These are phyloP conservation scores for Furcifer pardalis DNA, from an alignment of 2,797 vertebrate genomes.

Conservation along the genomic window DNA sequence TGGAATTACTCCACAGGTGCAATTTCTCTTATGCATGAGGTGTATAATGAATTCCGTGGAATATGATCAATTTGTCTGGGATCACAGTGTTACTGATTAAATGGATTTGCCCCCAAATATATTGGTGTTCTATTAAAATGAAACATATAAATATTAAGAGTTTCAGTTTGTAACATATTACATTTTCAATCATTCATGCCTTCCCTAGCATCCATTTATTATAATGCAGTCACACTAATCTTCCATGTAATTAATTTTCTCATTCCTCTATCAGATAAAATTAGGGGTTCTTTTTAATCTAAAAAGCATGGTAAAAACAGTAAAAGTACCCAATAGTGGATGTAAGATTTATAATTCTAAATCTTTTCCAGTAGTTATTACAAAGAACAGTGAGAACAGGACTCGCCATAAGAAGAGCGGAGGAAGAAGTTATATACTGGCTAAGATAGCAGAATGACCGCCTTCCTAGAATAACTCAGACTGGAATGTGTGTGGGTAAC, in stretches of 20 bases:
- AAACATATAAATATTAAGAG: constrained; percentile 38
- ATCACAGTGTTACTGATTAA: background rate
- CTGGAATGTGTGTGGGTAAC: no score
- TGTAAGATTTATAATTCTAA: background rate
- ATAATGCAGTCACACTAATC: constrained; percentile 42
- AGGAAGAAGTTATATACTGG: no score
- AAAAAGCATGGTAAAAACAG: background rate
- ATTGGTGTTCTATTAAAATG: constrained; percentile 41
- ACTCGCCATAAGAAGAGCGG: no score
- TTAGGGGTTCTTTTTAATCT: background rate
- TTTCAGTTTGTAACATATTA: constrained; percentile 40
- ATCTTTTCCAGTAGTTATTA: background rate
- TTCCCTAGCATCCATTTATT: constrained; percentile 51
- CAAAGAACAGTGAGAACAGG: background rate
- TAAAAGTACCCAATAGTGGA: background rate
- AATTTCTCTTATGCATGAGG: background rate
- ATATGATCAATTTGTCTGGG: background rate
- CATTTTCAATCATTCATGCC: constrained; percentile 55
- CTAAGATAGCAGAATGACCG: no score
- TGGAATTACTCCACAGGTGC: background rate
- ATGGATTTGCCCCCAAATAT: constrained; percentile 43
- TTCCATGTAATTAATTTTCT: constrained; percentile 62
- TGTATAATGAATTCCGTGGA: background rate
- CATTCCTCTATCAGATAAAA: constrained; percentile 42
- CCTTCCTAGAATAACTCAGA: no score